Evolutionary conservation across 2,113 vertebrate genomes (phyloP).

Genomic region (Guaruba guarouba): DNA sequence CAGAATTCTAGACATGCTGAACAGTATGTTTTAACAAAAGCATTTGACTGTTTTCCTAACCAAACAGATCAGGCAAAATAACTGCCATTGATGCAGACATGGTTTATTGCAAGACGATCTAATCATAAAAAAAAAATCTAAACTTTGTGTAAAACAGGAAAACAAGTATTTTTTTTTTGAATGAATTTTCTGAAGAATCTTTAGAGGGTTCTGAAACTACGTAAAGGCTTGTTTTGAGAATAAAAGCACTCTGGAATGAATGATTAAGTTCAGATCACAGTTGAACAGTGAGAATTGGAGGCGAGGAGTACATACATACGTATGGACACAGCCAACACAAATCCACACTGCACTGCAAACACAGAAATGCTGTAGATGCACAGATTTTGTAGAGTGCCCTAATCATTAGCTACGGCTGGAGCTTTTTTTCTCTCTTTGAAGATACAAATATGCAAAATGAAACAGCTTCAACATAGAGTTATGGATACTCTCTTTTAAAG

Average conservation of each 20-base stretch:
- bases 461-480: neutral
- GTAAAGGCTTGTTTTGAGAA: neutral
- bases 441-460: neutral
- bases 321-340: neutral
- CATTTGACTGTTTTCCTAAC: neutral
- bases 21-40: neutral
- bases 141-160: neutral
- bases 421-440: neutral
- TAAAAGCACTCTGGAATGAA: neutral
- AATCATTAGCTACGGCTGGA: neutral
- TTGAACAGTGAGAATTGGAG: neutral
- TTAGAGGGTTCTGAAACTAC: neutral
- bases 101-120: neutral
- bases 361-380: neutral
- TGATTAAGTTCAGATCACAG: neutral
- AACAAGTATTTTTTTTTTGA: neutral
- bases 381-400: neutral
- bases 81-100: neutral
- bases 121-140: neutral
- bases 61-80: neutral
- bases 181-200: neutral
- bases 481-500: neutral
- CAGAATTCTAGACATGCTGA: neutral
- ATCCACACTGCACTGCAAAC: neutral
- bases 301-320: rapidly evolving